Evolutionary conservation across 2,888 invertebrate species (phyloP).

Genomic region (Rhogogaster chlorosoma): DNA sequence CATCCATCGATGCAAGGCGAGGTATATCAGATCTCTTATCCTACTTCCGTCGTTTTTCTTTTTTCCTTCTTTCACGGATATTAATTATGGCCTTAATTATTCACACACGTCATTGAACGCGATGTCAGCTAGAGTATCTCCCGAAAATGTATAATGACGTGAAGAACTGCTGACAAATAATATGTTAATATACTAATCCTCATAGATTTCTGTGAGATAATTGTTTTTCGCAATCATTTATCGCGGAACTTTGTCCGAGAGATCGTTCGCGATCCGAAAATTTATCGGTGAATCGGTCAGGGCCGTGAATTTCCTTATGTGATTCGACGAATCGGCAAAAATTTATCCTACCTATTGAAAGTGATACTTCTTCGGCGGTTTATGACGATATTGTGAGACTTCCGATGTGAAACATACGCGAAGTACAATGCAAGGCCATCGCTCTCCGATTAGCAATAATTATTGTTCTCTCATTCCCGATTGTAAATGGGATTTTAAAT

Average conservation of each 20-base stretch:
- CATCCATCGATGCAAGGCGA: too few species aligned
- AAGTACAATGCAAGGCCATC: conserved; percentile 18
- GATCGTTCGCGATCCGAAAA: too few species aligned
- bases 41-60: neutral
- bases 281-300: too few species aligned
- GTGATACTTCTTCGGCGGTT: neutral
- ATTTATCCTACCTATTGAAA: neutral
- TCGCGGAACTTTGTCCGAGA: too few species aligned
- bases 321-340: too few species aligned
- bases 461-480: neutral
- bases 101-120: too few species aligned
- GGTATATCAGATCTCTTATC: too few species aligned
- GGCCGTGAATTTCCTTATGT: too few species aligned
- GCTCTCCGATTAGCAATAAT: neutral
- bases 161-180: too few species aligned
- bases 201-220: too few species aligned
- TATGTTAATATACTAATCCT: too few species aligned
- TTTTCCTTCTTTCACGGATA: neutral
- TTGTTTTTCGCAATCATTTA: too few species aligned
- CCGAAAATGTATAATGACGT: neutral
- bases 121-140: neutral
- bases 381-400: neutral
- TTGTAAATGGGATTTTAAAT: neutral
- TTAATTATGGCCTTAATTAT: neutral
- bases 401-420: neutral